Conservation (phyloP, 2,113 vertebrate genomes). For the Camarhynchus parvulus region DNA sequence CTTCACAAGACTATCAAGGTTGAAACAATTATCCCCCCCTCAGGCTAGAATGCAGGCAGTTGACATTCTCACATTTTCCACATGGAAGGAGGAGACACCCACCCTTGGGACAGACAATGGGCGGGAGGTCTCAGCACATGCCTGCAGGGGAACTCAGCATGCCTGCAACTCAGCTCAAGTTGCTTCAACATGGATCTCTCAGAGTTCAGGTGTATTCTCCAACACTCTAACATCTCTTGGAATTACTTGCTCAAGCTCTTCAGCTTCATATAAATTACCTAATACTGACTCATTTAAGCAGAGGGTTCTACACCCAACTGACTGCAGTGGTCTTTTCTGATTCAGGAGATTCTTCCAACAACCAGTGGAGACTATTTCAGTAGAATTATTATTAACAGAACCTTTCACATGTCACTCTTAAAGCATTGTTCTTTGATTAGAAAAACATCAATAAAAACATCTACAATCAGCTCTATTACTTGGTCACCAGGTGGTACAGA, state of each 20-base stretch:
- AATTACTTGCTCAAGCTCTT: neutral
- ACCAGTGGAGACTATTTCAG: neutral
- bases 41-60: conserved; percentile 1
- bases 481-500: neutral
- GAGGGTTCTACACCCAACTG: neutral
- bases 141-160: neutral
- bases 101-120: neutral
- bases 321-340: neutral
- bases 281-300: neutral
- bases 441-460: neutral
- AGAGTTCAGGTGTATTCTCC: neutral
- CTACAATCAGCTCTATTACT: neutral
- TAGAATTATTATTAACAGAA: neutral
- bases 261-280: neutral
- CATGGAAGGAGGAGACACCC: neutral
- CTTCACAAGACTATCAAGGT: neutral
- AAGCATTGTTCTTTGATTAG: neutral
- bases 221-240: neutral
- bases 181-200: neutral
- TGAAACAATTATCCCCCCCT: neutral
- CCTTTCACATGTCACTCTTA: neutral
- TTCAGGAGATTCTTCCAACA: neutral
- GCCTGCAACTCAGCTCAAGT: neutral
- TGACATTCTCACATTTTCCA: conserved; percentile 39
- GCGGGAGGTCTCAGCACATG: neutral